Base-by-base conservation (phyloP, 2,888 invertebrate species). In the Tachina fera region DNA sequence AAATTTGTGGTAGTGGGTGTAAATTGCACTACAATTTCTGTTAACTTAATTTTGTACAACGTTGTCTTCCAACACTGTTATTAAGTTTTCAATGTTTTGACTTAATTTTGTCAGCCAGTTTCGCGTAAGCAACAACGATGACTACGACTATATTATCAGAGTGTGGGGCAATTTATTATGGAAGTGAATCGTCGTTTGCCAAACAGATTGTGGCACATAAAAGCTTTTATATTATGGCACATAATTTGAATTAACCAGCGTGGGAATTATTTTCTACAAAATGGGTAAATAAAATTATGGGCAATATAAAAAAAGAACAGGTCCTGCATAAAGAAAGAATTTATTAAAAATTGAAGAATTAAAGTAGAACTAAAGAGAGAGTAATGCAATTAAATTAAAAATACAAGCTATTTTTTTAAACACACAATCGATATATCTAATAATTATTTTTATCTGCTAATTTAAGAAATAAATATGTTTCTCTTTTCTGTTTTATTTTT, bases 1-100 rank as follows among this genome's bases (percentile, higher is more conserved):
- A 53, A 16, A 14, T 77, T 31, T 80, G 76, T 83, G 83, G 82
- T 88, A 80, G 88, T 88, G 89, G 89, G 89, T 89, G 89, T 89
- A 89, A 89, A 89, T 88, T 88, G 88, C 88, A 80, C 68, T 76
- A 72, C 84, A 88, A 88, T 87, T 88, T 87, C 45, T 60, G 43
- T 51, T 76, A 68, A 70, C 79, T 71, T 74, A 56, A 72, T 72
- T 65, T 56, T 49, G 41, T 49, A 19, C 49, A 72, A n/a, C 65
- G 19, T 72, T 58, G 49, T 72, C 71, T 49, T 31, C 19, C 39
- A 45, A 14, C 16, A 71, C 65, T 47, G 49, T 71, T 87, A 85
- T 85, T 85, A 86, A 87, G 83, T 67, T 77, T 84, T 87, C 82
- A 88, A 87, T 74, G 51, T 67, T 81, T 84, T 82, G 86, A 83